Evolutionary conservation across 2,888 invertebrate genomes (phyloP), one percentile per base, ranked within the genome.

Genomic region (Zeuzera pyrina): DNA sequence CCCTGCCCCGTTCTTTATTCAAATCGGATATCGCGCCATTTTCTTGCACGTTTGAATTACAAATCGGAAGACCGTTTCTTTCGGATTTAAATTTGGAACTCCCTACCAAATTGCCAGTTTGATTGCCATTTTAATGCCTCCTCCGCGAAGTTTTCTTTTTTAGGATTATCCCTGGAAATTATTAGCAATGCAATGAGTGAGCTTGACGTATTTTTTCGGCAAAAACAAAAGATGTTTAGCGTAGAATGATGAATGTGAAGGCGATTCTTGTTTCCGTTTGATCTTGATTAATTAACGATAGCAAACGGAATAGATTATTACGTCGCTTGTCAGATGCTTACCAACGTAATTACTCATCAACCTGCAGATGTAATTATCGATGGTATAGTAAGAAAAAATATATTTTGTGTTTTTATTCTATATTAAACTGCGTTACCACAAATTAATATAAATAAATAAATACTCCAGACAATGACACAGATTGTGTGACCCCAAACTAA

Each of bases 21-120:
- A 73, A 74, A 74, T 71, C 69, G 60, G 61, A 67, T 64, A 70
- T 61, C 55, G 58, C 55, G 61, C 63, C 69, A 59, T 67, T 70
- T 64, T 68, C 70, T 71, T 63, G 61, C 63, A 73, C 66, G 73
- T 78, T 78, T 76, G 79, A 71, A 79, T 76, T 73, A 69, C 79
- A 76, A 77, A 79, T 78, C 76, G 73, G 70, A 68, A 64, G 59
- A 56, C 60, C 54, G 69, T 70, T 68, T 71, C 72, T 76, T 76
- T 54, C 52, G 60, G 65, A 70, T 73, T 69, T 66, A 66, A 71
- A 71, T 69, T 66, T 59, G 51, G 54, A 60, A 60, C 62, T 60
- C 63, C 70, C 49, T 47, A 45, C 56, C 55, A 59, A 70, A 77
- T 78, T 78, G 71, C 67, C 73, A 59, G 73, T 77, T 76, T 73